phyloP scores from a whole-genome alignment of 37 sponge, comb jelly and placozoan species.

The Spongilla lacustris region DNA sequence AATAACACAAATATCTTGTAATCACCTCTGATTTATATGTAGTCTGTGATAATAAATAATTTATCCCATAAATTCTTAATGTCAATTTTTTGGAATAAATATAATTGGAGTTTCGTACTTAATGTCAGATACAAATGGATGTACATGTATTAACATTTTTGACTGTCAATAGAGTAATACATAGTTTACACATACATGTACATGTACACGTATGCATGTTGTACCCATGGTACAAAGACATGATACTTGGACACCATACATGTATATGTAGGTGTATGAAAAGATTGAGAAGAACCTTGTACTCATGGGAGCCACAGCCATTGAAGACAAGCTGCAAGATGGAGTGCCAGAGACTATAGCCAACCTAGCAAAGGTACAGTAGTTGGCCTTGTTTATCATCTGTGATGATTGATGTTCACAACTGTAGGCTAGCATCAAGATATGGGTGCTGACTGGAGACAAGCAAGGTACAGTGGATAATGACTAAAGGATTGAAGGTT shows the following conservation, averaged over 20 bases:
- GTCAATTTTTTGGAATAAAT: too few relatives aligned
- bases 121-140: too few relatives aligned
- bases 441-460: constrained; percentile 99
- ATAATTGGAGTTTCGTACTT: too few relatives aligned
- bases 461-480: constrained; percentile 92
- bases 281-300: constrained; percentile 86
- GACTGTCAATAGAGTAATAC: too few relatives aligned
- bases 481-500: background rate
- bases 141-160: too few relatives aligned
- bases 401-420: background rate
- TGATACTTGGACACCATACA: background rate
- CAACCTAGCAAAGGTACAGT: constrained; percentile 81
- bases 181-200: too few relatives aligned
- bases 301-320: constrained; percentile 91
- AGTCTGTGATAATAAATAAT: too few relatives aligned
- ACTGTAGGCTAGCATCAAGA: constrained; percentile 91
- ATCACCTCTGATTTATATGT: too few relatives aligned
- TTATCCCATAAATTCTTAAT: too few relatives aligned
- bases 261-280: constrained; percentile 78
- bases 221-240: background rate
- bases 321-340: constrained; percentile 99
- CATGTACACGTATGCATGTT: too few relatives aligned
- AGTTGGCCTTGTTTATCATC: background rate
- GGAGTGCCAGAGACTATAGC: constrained; percentile 98
- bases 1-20: too few relatives aligned